Evolutionary conservation across 2,113 vertebrate species (phyloP).

Genomic region (Tragelaphus imberbis): DNA sequence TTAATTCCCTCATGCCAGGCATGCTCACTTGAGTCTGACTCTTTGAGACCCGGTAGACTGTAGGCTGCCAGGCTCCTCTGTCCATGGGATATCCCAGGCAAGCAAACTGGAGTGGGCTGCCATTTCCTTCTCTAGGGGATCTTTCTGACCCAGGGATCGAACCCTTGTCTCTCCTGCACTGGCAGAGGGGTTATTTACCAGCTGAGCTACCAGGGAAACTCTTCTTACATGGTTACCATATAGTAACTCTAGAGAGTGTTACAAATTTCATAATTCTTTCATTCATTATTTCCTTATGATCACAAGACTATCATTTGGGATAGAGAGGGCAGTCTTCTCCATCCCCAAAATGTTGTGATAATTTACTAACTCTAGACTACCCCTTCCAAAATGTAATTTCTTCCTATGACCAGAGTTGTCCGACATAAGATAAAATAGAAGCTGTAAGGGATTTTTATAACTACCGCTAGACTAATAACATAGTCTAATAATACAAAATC

Average conservation of each 20-base stretch:
- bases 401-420: not conserved
- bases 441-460: not conserved
- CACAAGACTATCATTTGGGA: not conserved
- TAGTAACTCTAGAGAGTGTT: not conserved
- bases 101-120: not conserved
- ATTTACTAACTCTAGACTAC: not conserved
- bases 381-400: not conserved
- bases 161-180: not conserved
- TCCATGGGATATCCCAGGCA: not conserved
- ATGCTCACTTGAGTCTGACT: not conserved
- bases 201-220: not conserved
- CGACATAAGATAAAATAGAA: not conserved
- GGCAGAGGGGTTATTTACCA: not conserved
- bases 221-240: not conserved
- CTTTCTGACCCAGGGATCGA: not conserved
- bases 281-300: not conserved
- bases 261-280: not conserved
- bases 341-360: not conserved
- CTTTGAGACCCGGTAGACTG: not conserved
- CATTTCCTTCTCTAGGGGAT: not conserved
- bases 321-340: not conserved
- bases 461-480: not conserved
- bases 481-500: not conserved
- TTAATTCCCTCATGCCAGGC: constrained; percentile 30
- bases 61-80: not conserved